Percentiles rank a stretch among this genome's conserved stretches.
Evolutionary conservation across 92 coral and sea anemone species (phyloP).

Genomic region (Zoanthus solanderi): DNA sequence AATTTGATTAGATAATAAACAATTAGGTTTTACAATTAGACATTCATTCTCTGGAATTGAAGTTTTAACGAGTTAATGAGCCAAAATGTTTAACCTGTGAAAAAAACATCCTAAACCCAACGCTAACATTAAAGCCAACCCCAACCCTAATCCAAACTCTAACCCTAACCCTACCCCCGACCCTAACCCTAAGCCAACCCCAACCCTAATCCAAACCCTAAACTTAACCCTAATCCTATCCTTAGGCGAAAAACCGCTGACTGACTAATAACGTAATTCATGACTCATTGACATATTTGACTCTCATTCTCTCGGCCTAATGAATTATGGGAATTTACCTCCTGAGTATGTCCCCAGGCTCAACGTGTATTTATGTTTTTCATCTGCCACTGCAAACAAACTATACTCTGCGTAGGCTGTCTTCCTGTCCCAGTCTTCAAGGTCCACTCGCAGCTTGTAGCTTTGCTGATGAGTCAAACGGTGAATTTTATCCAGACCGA

Average conservation of each 20-base stretch:
- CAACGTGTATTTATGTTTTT: constrained; percentile 29
- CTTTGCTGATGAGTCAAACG: constrained; percentile 19
- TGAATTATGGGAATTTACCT: neutral
- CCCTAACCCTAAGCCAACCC: no score
- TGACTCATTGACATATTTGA: no score
- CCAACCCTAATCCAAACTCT: no score
- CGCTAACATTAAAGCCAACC: neutral
- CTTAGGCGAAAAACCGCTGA: no score
- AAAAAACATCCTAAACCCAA: neutral
- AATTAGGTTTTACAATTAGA: no score
- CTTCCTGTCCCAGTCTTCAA: constrained; percentile 45
- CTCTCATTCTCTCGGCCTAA: neutral
- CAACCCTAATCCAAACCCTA: no score
- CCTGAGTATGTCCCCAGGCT: constrained; percentile 40
- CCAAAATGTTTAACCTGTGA: neutral
- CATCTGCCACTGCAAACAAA: constrained; percentile 33
- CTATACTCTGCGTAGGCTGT: constrained; percentile 32
- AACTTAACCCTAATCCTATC: no score
- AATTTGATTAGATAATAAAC: no score
- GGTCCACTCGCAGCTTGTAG: constrained; percentile 28
- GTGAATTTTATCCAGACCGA: constrained; percentile 20
- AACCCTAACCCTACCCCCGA: no score
- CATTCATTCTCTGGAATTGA: no score
- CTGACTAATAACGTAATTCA: no score
- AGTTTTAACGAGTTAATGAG: no score